These are phyloP conservation scores for Channallabes apus DNA, from an alignment of 2,797 vertebrate genomes.

Conservation along the genomic window DNA sequence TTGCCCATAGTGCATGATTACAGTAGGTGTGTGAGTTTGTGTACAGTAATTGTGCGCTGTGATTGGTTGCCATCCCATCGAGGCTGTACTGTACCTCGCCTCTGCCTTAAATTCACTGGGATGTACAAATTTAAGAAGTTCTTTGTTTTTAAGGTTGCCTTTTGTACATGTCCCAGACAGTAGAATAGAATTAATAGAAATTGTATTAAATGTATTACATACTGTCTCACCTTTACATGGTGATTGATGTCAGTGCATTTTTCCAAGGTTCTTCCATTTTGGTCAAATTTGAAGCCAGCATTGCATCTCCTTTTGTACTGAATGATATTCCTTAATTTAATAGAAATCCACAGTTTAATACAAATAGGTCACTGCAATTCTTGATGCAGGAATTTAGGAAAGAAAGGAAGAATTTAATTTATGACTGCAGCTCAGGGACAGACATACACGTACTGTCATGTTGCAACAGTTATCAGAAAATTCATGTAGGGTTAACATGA, in stretches of 20 bases:
- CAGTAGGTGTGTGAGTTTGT: too few species aligned
- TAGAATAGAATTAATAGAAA: not conserved
- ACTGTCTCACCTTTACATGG: not conserved
- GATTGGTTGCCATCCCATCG: too few species aligned
- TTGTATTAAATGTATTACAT: not conserved
- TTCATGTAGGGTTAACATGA: too few species aligned
- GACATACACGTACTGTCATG: not conserved
- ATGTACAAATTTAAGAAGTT: not conserved
- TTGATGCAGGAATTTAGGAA: not conserved
- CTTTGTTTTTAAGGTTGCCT: not conserved
- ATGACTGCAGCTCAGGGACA: not conserved
- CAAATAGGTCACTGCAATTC: not conserved
- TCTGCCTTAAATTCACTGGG: too few species aligned
- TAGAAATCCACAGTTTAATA: not conserved
- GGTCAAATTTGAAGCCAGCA: not conserved
- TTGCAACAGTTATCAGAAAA: not conserved
- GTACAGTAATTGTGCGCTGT: too few species aligned
- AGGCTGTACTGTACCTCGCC: too few species aligned
- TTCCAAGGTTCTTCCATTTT: not conserved
- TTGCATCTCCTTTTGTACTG: not conserved
- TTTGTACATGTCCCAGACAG: not conserved
- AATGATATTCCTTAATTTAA: not conserved
- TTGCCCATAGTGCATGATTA: too few species aligned
- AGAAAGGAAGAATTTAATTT: not conserved
- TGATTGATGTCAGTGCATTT: not conserved